Percentiles rank a stretch among this genome's conserved stretches.
Evolutionary conservation across 2,888 invertebrate species (phyloP).

Genomic region (Apamea crenata): DNA sequence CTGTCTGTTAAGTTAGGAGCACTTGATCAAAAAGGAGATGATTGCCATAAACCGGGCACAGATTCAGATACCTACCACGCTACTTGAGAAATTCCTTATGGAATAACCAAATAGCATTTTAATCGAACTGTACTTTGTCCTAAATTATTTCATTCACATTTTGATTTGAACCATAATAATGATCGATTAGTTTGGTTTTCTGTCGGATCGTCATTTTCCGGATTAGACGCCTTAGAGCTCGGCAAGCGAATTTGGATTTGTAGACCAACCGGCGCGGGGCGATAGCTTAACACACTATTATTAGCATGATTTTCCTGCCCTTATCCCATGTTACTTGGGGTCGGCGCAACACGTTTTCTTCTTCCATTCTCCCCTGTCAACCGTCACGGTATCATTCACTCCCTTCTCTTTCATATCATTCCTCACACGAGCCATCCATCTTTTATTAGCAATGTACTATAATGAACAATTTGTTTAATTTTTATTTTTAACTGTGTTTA

Average conservation of each 20-base stretch:
- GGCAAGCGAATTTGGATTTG: not conserved
- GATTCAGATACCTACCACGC: not conserved
- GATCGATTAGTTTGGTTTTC: not conserved
- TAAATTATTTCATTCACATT: not conserved
- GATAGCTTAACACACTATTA: too few relatives aligned
- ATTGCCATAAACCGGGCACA: not conserved
- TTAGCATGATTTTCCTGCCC: too few relatives aligned
- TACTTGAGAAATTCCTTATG: not conserved
- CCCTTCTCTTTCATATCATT: too few relatives aligned
- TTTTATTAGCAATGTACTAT: too few relatives aligned
- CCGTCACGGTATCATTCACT: too few relatives aligned
- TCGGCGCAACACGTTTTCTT: too few relatives aligned
- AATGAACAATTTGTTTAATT: too few relatives aligned
- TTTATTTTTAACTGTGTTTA: too few relatives aligned
- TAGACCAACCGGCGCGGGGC: not conserved
- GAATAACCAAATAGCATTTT: not conserved
- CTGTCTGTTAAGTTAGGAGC: too few relatives aligned
- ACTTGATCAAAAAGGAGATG: not conserved
- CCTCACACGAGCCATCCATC: too few relatives aligned
- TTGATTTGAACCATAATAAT: not conserved
- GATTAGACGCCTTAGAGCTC: not conserved
- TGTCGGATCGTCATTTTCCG: not conserved
- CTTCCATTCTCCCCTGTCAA: too few relatives aligned
- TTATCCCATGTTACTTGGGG: too few relatives aligned
- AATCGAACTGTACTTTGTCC: not conserved